Conservation (phyloP, 37 sponge, comb jelly and placozoan species). For the Beroe forskalii region DNA sequence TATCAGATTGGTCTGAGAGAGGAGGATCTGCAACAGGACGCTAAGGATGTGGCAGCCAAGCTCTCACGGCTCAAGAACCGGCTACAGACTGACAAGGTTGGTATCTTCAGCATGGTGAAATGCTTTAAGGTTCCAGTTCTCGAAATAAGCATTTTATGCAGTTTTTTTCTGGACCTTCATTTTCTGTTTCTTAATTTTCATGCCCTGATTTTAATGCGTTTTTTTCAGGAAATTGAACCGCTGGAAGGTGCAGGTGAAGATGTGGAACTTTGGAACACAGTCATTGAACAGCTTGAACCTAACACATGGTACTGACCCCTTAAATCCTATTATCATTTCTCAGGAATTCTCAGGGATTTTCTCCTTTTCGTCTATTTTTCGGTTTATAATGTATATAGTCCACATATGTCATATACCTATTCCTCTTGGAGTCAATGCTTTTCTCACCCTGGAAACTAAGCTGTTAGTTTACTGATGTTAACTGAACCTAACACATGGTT, state of each 20-base stretch:
- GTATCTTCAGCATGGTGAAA: background rate
- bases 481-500: too few relatives aligned
- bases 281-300: conserved; percentile 38
- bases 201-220: too few relatives aligned
- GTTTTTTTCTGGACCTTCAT: background rate
- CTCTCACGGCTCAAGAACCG: conserved; percentile 84
- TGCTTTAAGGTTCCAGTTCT: background rate
- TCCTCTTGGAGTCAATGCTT: too few relatives aligned
- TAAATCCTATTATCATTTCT: background rate
- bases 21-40: conserved; percentile 74
- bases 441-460: too few relatives aligned
- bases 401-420: too few relatives aligned
- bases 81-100: conserved; percentile 84
- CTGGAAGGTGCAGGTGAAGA: conserved; percentile 70
- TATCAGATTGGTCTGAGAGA: conserved; percentile 11
- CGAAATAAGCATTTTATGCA: background rate
- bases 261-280: conserved; percentile 74
- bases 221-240: conserved; percentile 15
- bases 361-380: too few relatives aligned
- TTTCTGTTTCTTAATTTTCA: background rate
- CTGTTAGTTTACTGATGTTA: too few relatives aligned
- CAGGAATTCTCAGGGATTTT: background rate
- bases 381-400: too few relatives aligned
- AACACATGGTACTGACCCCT: conserved; percentile 34
- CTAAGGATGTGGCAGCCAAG: conserved; percentile 70